Evolutionary conservation across 2,113 vertebrate genomes (phyloP), one percentile per base, ranked within the genome.

Genomic region (Aldabrachelys gigantea): DNA sequence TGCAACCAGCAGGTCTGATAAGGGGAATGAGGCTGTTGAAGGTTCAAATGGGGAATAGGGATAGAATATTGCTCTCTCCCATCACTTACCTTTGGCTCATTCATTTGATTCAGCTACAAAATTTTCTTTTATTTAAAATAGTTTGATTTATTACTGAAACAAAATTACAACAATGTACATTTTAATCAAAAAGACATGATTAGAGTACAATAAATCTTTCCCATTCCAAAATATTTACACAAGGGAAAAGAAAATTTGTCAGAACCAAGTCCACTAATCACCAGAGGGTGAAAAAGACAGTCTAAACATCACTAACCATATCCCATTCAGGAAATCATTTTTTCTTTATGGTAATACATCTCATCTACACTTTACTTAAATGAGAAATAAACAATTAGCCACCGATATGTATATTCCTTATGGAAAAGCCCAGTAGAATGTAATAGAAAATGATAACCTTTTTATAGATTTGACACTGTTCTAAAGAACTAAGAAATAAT

Each of bases 211-310:
- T 89, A 95, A 95, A 96, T 96, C 84, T 84, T 72, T n/a, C 88
- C 88, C 29, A 4, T 85, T 95, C 81, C 52, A 82, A 96, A 96
- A 96, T 92, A 96, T 97, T 97, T 96, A 75, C 52, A 92, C 47
- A 80, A 92, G 80, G 56, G 2, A 79, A 80, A 91, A 89, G 80
- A 82, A 94, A 95, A 95, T 82, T 80, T 69, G 38, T 91, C 54
- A 53, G 11, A 24, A 93, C 47, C 44, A 44, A 75, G 75, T 9
- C 90, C 54, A 90, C 50, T 80, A 89, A n/a, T 92, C 79, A 91
- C 79, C 92, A 80, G 92, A 59, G 89, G 56, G 41, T 0, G 1
- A 62, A 56, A 79, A 91, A 87, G 5, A 14, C 8, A 65, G 92
- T 27, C 19, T 17, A 0, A 3, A 72, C 35, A 44, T 84, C 53